Base-by-base conservation (phyloP, 2,888 invertebrate genomes). In the Pammene fasciana region DNA sequence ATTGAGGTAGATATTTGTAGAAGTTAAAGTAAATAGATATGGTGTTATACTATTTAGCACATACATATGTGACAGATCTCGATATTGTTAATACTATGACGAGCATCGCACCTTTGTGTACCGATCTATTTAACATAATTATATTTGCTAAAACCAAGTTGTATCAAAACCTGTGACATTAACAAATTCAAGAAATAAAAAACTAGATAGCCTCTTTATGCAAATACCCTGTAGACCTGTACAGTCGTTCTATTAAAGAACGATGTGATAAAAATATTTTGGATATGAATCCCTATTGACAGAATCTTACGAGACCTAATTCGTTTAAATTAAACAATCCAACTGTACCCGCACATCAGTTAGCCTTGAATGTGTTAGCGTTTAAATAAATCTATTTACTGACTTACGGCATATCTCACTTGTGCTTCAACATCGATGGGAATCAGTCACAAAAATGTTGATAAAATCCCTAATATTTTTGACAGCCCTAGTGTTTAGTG, bases 351-450 rank as follows among this genome's bases (percentile, higher is more conserved):
- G 60, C 62, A 72, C 59, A 59, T 52, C 56, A 60, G 57, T 52
- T 68, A 75, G 73, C 82, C 82, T 82, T 82, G 82, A 73, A 50
- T 65, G 52, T 73, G 75, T 80, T 79, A 78, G 72, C 79, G 73
- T 72, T 74, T 75, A 77, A 77, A 80, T 76, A 81, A 78, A 75
- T 76, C 74, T 65, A 72, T 59, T 70, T 71, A 71, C 57, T 57
- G 75, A 64, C 70, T 72, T 72, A 65, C 71, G 67, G 55, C 66
- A 55, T 66, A 72, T 73, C 71, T 72, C 61, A 66, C 14, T 66
- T 14, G 41, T 11, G 13, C 13, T 41, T 55, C 14, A n/a, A 48
- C 38, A 11, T 18, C 57, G 41, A 38, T 50, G 38, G 48, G 26
- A 16, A 8, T 14, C 57, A 41, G 46, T 48, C 57, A 55, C 5